A percentile compares a stretch with the other conserved stretches of the same genome.
Conservation (phyloP, 2,797 vertebrate species). For the Spondyliosoma cantharus region DNA sequence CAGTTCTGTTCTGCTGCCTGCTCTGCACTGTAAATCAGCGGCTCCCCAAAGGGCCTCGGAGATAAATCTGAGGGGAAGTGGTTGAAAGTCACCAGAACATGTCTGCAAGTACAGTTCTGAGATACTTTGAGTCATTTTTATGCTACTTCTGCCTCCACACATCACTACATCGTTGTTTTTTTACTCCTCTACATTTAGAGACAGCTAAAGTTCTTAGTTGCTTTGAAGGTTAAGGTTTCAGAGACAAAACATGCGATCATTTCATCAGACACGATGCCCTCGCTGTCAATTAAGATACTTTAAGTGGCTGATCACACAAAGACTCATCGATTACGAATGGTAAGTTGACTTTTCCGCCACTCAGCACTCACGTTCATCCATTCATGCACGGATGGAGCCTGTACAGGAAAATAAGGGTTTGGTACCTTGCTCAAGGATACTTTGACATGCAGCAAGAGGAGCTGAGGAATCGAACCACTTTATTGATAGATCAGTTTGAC, state of each 20-base stretch:
- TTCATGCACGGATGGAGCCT: too few species aligned
- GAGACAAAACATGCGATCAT: background rate
- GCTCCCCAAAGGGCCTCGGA: background rate
- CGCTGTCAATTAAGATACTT: background rate
- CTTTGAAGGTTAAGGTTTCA: background rate
- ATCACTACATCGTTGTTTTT: background rate
- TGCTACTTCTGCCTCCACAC: background rate
- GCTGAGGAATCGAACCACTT: too few species aligned
- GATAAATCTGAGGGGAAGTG: conserved; percentile 1
- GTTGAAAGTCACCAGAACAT: background rate
- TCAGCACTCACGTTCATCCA: too few species aligned
- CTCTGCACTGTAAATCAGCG: conserved; percentile 26
- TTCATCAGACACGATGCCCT: background rate
- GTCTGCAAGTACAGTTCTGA: background rate
- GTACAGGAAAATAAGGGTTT: too few species aligned
- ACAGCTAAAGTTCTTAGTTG: background rate
- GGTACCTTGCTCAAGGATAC: too few species aligned
- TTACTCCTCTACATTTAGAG: background rate
- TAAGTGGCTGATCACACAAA: too few species aligned
- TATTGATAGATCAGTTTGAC: too few species aligned
- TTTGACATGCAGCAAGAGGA: too few species aligned
- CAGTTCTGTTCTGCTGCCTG: conserved; percentile 3
- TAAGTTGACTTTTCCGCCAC: too few species aligned
- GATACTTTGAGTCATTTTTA: background rate
- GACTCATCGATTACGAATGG: too few species aligned